A percentile compares a stretch with the other conserved stretches of the same genome.
These are phyloP conservation scores for Tinamus major DNA, from an alignment of 2,797 vertebrate genomes.

Conservation along the genomic window DNA sequence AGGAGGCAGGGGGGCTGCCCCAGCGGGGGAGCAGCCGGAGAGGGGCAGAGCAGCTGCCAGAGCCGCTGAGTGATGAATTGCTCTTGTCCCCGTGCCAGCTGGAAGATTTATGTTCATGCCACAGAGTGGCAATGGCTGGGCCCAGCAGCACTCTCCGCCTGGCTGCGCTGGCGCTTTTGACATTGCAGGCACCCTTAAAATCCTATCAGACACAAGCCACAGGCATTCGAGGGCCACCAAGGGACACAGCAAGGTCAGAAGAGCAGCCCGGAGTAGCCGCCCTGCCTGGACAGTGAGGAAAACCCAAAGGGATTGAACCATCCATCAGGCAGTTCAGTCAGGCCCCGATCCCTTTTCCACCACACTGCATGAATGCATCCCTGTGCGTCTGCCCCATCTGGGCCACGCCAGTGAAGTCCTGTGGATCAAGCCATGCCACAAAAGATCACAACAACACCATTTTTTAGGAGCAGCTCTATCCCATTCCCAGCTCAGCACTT, in stretches of 20 bases:
- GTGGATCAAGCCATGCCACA: rapidly evolving
- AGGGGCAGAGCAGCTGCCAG: neutral
- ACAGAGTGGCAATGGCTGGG: neutral
- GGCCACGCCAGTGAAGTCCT: neutral
- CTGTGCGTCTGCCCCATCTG: neutral
- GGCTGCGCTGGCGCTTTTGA: neutral
- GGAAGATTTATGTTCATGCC: neutral
- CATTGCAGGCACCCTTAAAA: neutral
- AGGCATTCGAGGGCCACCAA: rapidly evolving
- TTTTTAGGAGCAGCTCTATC: rapidly evolving
- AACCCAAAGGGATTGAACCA: neutral
- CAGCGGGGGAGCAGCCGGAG: neutral
- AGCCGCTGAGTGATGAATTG: neutral
- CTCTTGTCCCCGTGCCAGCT: neutral
- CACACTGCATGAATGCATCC: rapidly evolving
- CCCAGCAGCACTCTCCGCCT: neutral
- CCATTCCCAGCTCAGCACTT: neutral
- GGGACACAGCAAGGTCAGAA: neutral
- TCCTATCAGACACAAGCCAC: neutral
- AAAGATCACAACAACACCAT: neutral
- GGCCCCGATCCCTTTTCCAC: neutral
- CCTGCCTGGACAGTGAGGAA: neutral
- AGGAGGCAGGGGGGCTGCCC: neutral
- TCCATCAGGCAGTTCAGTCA: neutral
- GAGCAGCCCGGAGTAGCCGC: neutral